Conservation (phyloP, 2,797 vertebrate genomes). For the Tamandua tetradactyla region DNA sequence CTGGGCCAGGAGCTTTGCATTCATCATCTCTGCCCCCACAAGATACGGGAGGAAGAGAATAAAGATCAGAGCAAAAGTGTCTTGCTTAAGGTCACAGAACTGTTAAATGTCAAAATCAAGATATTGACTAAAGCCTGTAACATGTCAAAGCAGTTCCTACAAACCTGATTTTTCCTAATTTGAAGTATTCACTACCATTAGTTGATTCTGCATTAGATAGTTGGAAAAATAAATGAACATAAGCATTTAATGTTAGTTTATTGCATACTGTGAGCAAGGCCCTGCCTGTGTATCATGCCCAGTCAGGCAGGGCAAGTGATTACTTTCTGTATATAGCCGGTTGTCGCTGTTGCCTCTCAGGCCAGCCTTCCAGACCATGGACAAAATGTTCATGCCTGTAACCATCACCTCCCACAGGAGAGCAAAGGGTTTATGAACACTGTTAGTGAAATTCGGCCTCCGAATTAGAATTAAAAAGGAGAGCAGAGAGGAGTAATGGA, state of each 20-base stretch:
- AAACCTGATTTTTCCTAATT: background rate
- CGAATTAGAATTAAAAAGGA: background rate
- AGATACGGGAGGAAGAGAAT: background rate
- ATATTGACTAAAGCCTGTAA: background rate
- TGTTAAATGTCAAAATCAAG: background rate
- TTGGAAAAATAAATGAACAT: background rate
- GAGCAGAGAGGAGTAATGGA: slow-evolving; percentile 50
- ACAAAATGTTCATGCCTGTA: background rate
- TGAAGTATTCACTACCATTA: background rate
- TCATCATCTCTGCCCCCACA: background rate
- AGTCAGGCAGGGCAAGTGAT: background rate
- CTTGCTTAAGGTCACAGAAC: background rate
- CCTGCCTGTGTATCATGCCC: too few relatives aligned
- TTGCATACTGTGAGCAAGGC: background rate
- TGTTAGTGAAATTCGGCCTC: background rate
- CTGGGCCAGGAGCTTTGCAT: background rate
- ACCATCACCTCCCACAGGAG: background rate
- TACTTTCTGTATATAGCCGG: background rate
- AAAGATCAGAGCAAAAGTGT: background rate
- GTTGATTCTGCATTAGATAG: background rate
- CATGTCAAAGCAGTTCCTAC: background rate
- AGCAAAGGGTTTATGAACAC: background rate
- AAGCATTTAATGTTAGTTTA: background rate
- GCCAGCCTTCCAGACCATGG: background rate
- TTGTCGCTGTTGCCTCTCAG: background rate